These are phyloP conservation scores for Rhynchomys soricoides DNA, from an alignment of 2,113 vertebrate species.

Conservation along the genomic window DNA sequence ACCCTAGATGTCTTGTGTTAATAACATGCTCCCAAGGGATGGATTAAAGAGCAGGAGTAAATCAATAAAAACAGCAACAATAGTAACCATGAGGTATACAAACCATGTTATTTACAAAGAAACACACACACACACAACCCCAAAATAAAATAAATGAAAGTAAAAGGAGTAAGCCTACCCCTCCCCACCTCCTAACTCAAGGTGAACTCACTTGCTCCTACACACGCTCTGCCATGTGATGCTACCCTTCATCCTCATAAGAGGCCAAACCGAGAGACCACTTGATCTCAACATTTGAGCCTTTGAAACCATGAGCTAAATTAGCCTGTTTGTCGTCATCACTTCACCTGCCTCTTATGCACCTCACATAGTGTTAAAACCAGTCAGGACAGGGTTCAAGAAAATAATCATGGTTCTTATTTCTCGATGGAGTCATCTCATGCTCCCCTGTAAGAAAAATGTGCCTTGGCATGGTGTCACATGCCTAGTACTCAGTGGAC, in stretches of 20 bases:
- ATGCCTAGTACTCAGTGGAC: not conserved
- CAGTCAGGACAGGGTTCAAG: not conserved
- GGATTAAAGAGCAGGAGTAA: not conserved
- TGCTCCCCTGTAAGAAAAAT: not conserved
- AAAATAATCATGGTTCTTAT: not conserved
- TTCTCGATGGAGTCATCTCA: not conserved
- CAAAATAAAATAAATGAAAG: not conserved
- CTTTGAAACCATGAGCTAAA: not conserved
- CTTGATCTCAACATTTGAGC: not conserved
- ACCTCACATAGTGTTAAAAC: not conserved
- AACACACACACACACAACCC: not conserved
- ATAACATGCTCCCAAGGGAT: not conserved
- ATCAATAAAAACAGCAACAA: not conserved
- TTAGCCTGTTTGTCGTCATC: not conserved
- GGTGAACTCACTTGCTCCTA: not conserved
- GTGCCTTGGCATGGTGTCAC: no score
- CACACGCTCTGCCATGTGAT: not conserved
- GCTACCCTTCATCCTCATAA: not conserved
- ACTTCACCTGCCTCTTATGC: not conserved
- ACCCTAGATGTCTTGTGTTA: not conserved
- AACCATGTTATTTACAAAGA: no score
- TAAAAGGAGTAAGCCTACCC: not conserved
- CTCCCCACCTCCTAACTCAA: not conserved
- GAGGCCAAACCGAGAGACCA: not conserved
- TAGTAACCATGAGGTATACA: not conserved